These are phyloP conservation scores for Epirrhoe alternata DNA, from an alignment of 2,888 invertebrate genomes.

Conservation along the genomic window DNA sequence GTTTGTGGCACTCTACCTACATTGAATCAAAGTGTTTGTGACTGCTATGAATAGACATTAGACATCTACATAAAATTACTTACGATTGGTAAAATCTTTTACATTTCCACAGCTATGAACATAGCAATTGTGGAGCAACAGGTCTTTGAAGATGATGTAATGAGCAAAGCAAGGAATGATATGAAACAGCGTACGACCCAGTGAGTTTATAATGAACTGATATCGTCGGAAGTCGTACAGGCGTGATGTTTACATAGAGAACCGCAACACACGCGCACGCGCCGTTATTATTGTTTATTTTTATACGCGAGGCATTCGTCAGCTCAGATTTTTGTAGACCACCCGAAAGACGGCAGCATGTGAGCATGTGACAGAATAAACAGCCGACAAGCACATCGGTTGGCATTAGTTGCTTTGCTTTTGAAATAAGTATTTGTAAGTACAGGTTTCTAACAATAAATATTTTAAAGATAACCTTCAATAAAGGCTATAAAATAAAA, in stretches of 20 bases:
- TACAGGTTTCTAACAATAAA: too few relatives aligned
- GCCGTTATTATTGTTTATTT: conserved; percentile 79
- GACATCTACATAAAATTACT: not conserved
- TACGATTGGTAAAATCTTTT: not conserved
- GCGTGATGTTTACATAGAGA: conserved; percentile 75
- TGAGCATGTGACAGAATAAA: conserved; percentile 28
- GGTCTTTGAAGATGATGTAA: conserved; percentile 1
- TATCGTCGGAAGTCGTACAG: conserved; percentile 73
- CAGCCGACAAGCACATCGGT: not conserved
- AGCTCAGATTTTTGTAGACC: conserved; percentile 65
- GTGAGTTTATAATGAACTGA: conserved; percentile 40
- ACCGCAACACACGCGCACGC: conserved; percentile 72
- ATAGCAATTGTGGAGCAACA: not conserved
- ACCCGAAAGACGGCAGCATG: conserved; percentile 57
- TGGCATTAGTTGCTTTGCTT: not conserved
- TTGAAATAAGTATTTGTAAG: not conserved
- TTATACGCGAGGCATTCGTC: conserved; percentile 56
- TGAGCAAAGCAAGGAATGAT: conserved; percentile 17
- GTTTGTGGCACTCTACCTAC: too few relatives aligned
- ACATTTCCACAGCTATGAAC: not conserved
- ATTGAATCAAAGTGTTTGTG: too few relatives aligned
- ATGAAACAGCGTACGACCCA: conserved; percentile 30
- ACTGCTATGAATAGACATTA: too few relatives aligned
- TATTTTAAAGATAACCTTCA: too few relatives aligned
- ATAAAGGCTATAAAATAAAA: too few relatives aligned